Evolutionary conservation across 2,113 vertebrate genomes (phyloP).

Genomic region (Heptranchias perlo): DNA sequence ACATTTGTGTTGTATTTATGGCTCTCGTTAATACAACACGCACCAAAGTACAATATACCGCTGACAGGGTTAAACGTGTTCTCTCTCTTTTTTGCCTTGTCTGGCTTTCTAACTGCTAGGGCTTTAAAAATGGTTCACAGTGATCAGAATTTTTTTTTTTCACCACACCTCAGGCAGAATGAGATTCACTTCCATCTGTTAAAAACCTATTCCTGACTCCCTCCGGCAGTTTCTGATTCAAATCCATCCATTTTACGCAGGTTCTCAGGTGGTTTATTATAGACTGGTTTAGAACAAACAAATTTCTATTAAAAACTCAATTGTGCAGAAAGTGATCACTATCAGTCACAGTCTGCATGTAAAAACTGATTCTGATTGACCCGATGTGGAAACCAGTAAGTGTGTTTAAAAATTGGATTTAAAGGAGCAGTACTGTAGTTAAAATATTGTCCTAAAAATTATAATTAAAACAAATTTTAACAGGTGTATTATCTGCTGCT

Average conservation of each 20-base stretch:
- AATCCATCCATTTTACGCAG: background rate
- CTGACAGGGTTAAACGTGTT: background rate
- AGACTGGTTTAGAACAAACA: background rate
- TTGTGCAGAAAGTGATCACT: constrained; percentile 31
- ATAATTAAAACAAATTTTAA: background rate
- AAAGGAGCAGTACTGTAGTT: background rate
- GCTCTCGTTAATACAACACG: background rate
- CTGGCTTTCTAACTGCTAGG: background rate
- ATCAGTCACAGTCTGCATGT: background rate
- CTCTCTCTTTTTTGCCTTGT: background rate
- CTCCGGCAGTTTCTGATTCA: constrained; percentile 15
- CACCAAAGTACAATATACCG: background rate
- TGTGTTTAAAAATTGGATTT: background rate
- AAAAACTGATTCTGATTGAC: background rate
- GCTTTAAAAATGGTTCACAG: constrained; percentile 16
- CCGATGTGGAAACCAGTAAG: background rate
- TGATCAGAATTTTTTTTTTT: background rate
- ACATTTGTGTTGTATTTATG: background rate
- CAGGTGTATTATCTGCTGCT: background rate
- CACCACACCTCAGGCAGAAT: constrained; percentile 4
- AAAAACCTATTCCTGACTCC: background rate
- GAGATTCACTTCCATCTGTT: constrained; percentile 5
- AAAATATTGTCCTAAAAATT: background rate
- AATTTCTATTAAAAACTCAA: constrained; percentile 12
- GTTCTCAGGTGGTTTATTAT: background rate